These are phyloP conservation scores for Drosophila algonquin DNA, from an alignment of 2,888 invertebrate species.

Conservation along the genomic window DNA sequence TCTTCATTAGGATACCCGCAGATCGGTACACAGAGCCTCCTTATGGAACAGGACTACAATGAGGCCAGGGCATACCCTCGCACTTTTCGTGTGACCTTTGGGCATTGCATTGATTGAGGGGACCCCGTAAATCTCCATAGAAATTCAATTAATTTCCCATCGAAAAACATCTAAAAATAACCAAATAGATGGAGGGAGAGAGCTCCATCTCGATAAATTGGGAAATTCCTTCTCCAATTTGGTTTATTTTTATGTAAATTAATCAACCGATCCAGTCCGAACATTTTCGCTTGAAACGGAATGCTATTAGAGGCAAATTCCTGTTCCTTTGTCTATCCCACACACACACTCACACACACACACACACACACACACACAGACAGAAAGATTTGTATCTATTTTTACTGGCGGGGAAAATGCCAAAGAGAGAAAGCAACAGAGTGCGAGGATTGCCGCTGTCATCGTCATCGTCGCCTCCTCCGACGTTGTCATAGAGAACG, in stretches of 20 bases:
- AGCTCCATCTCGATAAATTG: conserved; percentile 3
- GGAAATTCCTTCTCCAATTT: conserved; percentile 6
- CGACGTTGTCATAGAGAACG: conserved; percentile 6
- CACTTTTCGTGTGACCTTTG: neutral
- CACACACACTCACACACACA: too few species aligned
- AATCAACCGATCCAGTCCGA: conserved; percentile 39
- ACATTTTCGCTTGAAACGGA: conserved; percentile 16
- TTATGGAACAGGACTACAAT: conserved; percentile 45
- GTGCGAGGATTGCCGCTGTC: conserved; percentile 58
- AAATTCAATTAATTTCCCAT: conserved; percentile 24
- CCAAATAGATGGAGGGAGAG: neutral
- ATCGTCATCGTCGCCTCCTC: conserved; percentile 30
- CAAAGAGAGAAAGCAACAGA: conserved; percentile 33
- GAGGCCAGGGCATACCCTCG: too few species aligned
- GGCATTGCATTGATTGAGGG: neutral
- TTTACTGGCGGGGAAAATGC: conserved; percentile 71
- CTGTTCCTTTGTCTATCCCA: conserved; percentile 76
- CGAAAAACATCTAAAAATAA: conserved; percentile 15
- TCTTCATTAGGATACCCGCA: conserved; percentile 71
- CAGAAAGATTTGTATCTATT: conserved; percentile 76
- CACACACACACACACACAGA: conserved; percentile 57
- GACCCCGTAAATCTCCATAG: neutral
- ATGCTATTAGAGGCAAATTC: conserved; percentile 67
- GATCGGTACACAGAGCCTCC: conserved; percentile 39
- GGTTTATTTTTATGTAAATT: conserved; percentile 75